Percentiles rank a stretch among this genome's conserved stretches.
Evolutionary conservation across 2,797 vertebrate genomes (phyloP).

Genomic region (Esox lucius): DNA sequence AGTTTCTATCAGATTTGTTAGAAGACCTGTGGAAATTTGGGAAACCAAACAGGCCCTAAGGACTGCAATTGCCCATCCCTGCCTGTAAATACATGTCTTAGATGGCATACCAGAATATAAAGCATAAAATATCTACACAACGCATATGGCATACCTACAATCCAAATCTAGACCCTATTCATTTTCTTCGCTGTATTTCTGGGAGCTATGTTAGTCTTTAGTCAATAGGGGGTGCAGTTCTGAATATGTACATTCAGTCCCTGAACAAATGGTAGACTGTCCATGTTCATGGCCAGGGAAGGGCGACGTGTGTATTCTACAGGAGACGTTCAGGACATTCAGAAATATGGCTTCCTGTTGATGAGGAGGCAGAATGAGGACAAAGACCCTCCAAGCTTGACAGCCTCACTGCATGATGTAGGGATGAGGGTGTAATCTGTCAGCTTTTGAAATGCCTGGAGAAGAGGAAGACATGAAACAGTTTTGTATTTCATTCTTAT

Average conservation of each 20-base stretch:
- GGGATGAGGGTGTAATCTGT: conserved; percentile 87
- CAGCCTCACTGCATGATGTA: conserved; percentile 85
- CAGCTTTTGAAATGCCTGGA: conserved; percentile 85
- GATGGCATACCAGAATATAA: no score
- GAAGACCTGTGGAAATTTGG: no score
- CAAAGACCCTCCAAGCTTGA: conserved; percentile 83
- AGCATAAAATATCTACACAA: not conserved
- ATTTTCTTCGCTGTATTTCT: not conserved
- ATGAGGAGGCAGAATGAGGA: conserved; percentile 89
- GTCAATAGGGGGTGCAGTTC: conserved; percentile 36
- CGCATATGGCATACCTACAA: not conserved
- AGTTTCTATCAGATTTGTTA: no score
- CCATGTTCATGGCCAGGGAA: not conserved
- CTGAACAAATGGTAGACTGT: not conserved
- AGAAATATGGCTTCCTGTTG: conserved; percentile 80
- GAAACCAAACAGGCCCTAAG: no score
- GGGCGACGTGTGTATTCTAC: not conserved
- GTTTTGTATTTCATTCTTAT: conserved; percentile 18
- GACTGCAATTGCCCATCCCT: no score
- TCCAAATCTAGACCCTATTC: not conserved
- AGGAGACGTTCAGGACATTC: conserved; percentile 10
- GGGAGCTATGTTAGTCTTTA: not conserved
- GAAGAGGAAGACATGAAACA: conserved; percentile 17
- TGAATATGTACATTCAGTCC: not conserved
- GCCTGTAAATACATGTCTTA: no score